Evolutionary conservation across 2,888 invertebrate genomes (phyloP), one percentile per base, ranked within the genome.

Genomic region (Arctia plantaginis): DNA sequence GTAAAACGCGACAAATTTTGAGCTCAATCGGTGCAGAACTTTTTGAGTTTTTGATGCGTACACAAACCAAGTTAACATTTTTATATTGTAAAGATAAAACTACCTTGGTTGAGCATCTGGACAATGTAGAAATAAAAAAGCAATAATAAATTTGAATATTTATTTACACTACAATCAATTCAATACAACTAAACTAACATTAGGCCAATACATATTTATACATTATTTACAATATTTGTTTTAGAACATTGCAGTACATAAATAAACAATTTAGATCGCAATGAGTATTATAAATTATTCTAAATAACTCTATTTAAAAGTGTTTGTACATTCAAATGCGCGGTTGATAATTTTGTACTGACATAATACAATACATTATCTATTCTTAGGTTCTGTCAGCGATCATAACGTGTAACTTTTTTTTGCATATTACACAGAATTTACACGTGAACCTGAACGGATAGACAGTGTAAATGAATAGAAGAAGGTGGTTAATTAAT

Each of bases 161-260:
- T 92, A 92, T 90, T 90, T 91, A 91, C 89, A 90, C 80, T 83
- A 77, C 76, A 87, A 86, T 81, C 78, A 75, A 85, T 86, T 86
- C 85, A 86, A 83, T 81, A 83, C 86, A 88, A 88, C 85, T 86
- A 84, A 86, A 76, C 85, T 87, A 87, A 86, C 78, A 86, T 84
- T 86, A 89, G 87, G 85, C 87, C 82, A 84, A 88, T 89, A 87
- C 78, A 85, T 78, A 86, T 88, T 88, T 90, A 87, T 91, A 93
- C 90, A 92, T 89, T 94, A 94, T 94, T 92, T 94, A 94, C 94
- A 94, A 87, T 82, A 77, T 83, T 81, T 80, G 84, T 83, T 80
- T 86, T 81, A 80, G 82, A 81, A 84, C 77, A 81, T 82, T 76
- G 80, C 69, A 66, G 80, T 78, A 80, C 79, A 84, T 86, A 85